Evolutionary conservation across 2,113 vertebrate genomes (phyloP), one percentile per base, ranked within the genome.

Genomic region (Henicopernis longicauda): DNA sequence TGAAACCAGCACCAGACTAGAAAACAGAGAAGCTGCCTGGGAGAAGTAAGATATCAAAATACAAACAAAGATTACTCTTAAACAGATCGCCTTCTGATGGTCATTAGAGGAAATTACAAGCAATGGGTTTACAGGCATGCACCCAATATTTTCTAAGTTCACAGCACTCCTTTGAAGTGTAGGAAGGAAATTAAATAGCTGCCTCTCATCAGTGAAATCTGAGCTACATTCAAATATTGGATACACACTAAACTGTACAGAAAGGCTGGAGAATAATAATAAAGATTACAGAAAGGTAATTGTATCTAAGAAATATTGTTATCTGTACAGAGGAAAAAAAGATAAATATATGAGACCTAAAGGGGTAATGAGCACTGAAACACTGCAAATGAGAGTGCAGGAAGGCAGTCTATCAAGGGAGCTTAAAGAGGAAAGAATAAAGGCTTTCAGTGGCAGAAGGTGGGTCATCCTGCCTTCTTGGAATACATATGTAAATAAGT

Each of bases 161-260:
- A 77, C 40, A 70, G 6, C 19, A 73, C 70, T 91, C 32, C 38
- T 92, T 69, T 91, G 57, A 87, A 93, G 18, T 59, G 21, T 29
- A 45, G 32, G 74, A 85, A 96, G 62, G 34, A 97, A 93, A 93
- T 87, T 44, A 89, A 90, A 91, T 62, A 78, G 9, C 13, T 67
- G 7, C 59, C 11, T 63, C 13, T 76, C 91, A 91, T 70, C 74
- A 70, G 27, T 49, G 49, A 95, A 90, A 93, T 90, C 66, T 57
- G 11, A 92, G 27, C 84, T 80, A n/a, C 16, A 36, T 76, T 88
- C 16, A 65, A 67, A 69, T 87, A 79, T 52, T 69, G 27, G 42
- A 72, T 85, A 27, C 19, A 45, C 0, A 0, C 22, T 82, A 85
- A 82, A 42, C 11, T 45, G 18, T 54, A 65, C 14, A 47, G 29